These are phyloP conservation scores for Daboia siamensis DNA, from an alignment of 2,113 vertebrate species.

Conservation along the genomic window DNA sequence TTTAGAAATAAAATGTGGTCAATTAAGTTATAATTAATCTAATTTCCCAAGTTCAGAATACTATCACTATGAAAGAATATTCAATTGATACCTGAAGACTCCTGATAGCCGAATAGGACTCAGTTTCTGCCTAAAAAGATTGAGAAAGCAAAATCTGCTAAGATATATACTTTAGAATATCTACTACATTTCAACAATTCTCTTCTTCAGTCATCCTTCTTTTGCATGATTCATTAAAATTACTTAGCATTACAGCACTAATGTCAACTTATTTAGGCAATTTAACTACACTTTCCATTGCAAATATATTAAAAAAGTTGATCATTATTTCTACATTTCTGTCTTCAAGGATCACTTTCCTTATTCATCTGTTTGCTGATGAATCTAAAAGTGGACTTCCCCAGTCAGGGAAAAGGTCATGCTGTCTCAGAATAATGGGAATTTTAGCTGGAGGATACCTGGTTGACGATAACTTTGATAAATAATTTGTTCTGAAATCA, in stretches of 20 bases:
- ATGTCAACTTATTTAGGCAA: not conserved
- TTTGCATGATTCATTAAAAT: not conserved
- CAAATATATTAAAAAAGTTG: not conserved
- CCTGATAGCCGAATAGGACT: not conserved
- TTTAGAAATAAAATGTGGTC: not conserved
- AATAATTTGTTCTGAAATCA: not conserved
- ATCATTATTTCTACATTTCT: not conserved
- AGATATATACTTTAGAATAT: not conserved
- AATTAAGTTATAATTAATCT: not conserved
- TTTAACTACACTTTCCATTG: not conserved
- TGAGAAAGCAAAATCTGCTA: slow-evolving; percentile 17
- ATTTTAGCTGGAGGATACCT: not conserved
- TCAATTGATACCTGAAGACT: slow-evolving; percentile 8
- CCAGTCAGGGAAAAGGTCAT: not conserved
- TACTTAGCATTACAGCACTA: not conserved
- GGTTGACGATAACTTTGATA: not conserved
- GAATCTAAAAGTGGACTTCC: not conserved
- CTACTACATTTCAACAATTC: slow-evolving; percentile 4
- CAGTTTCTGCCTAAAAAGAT: not conserved
- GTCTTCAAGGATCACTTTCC: not conserved
- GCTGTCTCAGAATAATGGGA: not conserved
- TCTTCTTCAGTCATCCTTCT: not conserved
- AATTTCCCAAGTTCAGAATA: not conserved
- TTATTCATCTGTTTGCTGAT: not conserved
- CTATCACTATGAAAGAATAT: not conserved